These are phyloP conservation scores for Alcedo quadribrachys DNA, from an alignment of 2,797 vertebrate genomes.

Conservation along the genomic window DNA sequence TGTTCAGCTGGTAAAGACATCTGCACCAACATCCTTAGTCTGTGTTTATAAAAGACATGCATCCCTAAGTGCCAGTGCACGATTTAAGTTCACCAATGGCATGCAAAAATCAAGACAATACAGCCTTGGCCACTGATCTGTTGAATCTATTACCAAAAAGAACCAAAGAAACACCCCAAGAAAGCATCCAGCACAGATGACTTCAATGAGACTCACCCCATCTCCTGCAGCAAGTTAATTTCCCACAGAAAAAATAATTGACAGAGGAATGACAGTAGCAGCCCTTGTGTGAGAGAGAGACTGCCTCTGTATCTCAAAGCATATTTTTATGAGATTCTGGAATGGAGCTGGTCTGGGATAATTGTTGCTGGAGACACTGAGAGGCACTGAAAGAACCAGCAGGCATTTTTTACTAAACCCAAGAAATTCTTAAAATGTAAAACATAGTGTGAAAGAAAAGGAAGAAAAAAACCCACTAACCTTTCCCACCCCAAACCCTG, in stretches of 20 bases:
- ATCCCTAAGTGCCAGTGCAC: neutral
- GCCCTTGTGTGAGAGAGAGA: neutral
- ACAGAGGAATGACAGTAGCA: constrained; percentile 16
- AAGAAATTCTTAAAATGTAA: constrained; percentile 30
- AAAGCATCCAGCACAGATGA: neutral
- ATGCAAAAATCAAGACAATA: constrained; percentile 10
- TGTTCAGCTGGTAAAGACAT: constrained; percentile 17
- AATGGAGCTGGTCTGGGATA: constrained; percentile 4
- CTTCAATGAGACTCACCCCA: constrained; percentile 3
- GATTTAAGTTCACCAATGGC: neutral
- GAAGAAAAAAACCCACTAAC: neutral
- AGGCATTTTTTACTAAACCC: constrained; percentile 33
- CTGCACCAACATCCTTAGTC: neutral
- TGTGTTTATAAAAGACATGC: neutral
- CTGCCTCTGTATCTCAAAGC: constrained; percentile 15
- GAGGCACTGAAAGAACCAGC: constrained; percentile 25
- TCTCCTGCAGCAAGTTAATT: constrained; percentile 51
- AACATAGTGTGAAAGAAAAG: neutral
- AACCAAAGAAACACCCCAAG: neutral
- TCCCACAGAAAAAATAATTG: constrained; percentile 46
- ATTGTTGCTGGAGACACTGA: constrained; percentile 45
- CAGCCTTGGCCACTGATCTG: constrained; percentile 27
- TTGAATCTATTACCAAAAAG: neutral
- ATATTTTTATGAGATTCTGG: constrained; percentile 34
- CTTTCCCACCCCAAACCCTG: neutral